Evolutionary conservation across 53 echinoderm and acorn worm species (phyloP).

Genomic region (Hippasteria phrygiana): DNA sequence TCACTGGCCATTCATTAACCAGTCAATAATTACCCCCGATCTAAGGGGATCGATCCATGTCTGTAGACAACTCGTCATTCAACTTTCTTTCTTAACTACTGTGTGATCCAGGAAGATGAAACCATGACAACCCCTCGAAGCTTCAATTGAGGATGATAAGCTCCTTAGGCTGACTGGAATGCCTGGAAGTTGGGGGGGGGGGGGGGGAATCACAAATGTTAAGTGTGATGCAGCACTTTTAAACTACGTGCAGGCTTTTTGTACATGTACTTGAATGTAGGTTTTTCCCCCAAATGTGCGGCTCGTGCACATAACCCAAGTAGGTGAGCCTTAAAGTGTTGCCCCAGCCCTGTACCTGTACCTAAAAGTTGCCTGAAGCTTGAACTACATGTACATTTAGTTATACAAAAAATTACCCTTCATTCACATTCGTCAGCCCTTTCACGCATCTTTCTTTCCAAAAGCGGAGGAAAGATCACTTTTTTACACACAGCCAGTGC

Average conservation of each 20-base stretch:
- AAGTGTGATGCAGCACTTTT: background rate
- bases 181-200: background rate
- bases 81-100: background rate
- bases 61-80: background rate
- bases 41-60: background rate
- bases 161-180: background rate
- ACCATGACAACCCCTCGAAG: background rate
- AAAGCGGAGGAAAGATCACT: too few species aligned
- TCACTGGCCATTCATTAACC: background rate
- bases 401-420: too few species aligned
- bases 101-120: background rate
- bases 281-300: too few species aligned
- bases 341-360: too few species aligned
- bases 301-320: too few species aligned
- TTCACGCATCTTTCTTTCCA: too few species aligned
- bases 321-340: too few species aligned
- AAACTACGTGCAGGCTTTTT: background rate
- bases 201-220: background rate
- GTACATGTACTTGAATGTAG: background rate
- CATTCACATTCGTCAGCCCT: too few species aligned
- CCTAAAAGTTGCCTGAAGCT: too few species aligned
- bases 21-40: background rate
- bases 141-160: background rate
- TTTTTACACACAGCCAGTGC: too few species aligned
- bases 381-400: too few species aligned